These are phyloP conservation scores for Scatophagus argus DNA, from an alignment of 2,113 vertebrate genomes.

Conservation along the genomic window DNA sequence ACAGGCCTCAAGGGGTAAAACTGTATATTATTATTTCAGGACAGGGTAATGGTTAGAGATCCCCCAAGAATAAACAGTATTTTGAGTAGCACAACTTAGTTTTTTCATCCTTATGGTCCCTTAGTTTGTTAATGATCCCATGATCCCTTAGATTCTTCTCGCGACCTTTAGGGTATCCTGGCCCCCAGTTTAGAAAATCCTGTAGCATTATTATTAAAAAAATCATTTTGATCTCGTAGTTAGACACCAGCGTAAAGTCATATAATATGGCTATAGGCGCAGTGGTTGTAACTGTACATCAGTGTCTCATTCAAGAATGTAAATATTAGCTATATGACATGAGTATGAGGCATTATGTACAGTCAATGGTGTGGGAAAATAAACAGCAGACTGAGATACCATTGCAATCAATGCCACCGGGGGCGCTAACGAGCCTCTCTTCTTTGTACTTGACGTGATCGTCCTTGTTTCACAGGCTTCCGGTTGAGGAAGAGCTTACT, in stretches of 20 bases:
- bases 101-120: background rate
- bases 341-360: no score
- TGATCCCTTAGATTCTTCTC: background rate
- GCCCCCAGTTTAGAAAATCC: background rate
- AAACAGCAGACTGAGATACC: background rate
- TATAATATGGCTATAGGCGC: background rate
- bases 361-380: background rate
- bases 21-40: background rate
- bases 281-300: background rate
- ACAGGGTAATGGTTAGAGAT: background rate
- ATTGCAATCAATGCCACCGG: background rate
- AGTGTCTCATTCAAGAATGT: background rate
- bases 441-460: background rate
- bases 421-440: conserved; percentile 16
- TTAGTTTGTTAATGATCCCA: background rate
- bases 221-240: background rate
- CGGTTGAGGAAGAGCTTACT: conserved; percentile 23
- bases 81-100: no score
- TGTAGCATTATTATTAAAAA: background rate
- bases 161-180: background rate
- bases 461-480: conserved; percentile 6
- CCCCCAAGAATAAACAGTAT: no score
- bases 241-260: background rate
- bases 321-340: background rate
- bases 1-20: background rate